phyloP scores from a whole-genome alignment of 2,797 vertebrate species.

The Myotis vivesi region DNA sequence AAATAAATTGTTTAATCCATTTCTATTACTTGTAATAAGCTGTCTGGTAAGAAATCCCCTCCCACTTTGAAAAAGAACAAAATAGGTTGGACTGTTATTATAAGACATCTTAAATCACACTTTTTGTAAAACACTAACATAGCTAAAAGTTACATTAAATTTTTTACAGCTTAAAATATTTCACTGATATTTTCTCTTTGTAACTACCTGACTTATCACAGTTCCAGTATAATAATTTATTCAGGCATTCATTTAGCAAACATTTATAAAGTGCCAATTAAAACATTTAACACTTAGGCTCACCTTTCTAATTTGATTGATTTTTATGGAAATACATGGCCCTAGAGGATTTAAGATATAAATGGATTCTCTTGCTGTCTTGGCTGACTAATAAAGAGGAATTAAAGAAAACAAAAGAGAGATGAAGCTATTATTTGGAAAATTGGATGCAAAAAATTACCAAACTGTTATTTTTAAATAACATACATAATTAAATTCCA shows the following conservation, averaged over 20 bases:
- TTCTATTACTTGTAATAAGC: background rate
- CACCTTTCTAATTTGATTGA: background rate
- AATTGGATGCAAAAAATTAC: background rate
- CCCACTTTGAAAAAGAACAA: background rate
- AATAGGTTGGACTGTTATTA: background rate
- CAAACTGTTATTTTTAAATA: background rate
- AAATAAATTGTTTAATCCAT: background rate
- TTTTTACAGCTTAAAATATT: background rate
- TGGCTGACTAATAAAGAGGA: background rate
- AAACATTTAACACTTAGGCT: background rate
- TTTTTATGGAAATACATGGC: background rate
- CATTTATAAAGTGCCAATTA: background rate
- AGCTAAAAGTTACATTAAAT: background rate
- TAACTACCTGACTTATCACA: background rate
- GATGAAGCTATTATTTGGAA: background rate
- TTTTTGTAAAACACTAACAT: background rate
- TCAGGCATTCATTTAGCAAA: background rate
- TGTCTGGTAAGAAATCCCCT: background rate
- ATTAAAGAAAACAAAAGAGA: background rate
- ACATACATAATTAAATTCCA: background rate
- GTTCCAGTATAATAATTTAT: background rate
- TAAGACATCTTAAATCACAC: background rate
- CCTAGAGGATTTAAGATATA: background rate
- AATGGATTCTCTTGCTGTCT: background rate
- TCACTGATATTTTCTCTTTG: conserved; percentile 17